Evolutionary conservation across 2,888 invertebrate species (phyloP).

Genomic region (Psylliodes chrysocephalus): DNA sequence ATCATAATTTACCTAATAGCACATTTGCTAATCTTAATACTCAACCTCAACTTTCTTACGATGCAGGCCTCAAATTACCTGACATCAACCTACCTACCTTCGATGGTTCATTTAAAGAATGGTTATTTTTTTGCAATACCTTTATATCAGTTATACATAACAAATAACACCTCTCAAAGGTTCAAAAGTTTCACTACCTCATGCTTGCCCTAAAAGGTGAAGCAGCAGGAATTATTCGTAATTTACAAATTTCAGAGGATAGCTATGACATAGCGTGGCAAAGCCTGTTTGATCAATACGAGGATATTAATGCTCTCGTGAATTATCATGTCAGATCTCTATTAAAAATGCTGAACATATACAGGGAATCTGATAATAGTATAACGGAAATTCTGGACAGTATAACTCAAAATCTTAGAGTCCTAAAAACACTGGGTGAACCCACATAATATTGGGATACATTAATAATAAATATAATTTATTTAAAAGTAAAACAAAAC

Average conservation of each 20-base stretch:
- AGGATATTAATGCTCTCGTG: too few species aligned
- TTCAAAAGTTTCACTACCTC: slow-evolving; percentile 24
- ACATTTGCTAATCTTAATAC: too few species aligned
- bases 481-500: neutral
- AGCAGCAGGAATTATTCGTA: neutral
- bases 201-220: neutral
- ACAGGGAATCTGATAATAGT: too few species aligned
- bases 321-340: too few species aligned
- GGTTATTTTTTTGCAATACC: slow-evolving; percentile 8
- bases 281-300: too few species aligned
- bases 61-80: neutral
- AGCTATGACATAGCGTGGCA: neutral
- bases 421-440: neutral
- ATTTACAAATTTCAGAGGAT: neutral
- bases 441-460: neutral
- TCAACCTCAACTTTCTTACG: too few species aligned
- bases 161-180: slow-evolving; percentile 12
- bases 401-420: neutral
- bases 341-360: too few species aligned
- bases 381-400: too few species aligned
- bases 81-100: too few species aligned
- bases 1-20: too few species aligned
- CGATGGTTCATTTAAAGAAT: neutral
- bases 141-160: slow-evolving; percentile 4
- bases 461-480: neutral